phyloP scores from a whole-genome alignment of 2,113 vertebrate species.

The Pachypanchax playfairii region DNA sequence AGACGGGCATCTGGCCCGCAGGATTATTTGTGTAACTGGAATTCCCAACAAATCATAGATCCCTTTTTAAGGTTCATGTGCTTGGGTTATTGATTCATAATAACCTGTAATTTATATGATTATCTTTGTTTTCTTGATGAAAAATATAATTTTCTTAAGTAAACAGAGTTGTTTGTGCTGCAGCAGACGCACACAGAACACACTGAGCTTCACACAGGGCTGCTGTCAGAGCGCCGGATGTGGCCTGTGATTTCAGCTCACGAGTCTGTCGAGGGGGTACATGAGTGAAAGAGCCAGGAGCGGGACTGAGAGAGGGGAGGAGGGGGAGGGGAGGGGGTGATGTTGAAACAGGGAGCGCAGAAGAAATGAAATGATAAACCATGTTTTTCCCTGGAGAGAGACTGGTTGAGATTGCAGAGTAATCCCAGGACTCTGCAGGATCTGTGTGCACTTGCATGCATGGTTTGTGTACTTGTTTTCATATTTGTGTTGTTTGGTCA shows the following conservation, averaged over 20 bases:
- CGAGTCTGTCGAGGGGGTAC: constrained; percentile 73
- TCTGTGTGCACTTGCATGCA: constrained; percentile 48
- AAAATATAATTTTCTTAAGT: no score
- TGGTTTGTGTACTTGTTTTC: constrained; percentile 37
- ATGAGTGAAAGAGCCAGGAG: constrained; percentile 70
- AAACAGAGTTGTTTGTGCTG: constrained; percentile 6
- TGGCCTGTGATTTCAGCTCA: constrained; percentile 70
- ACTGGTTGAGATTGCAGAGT: constrained; percentile 76
- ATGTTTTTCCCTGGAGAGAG: constrained; percentile 65
- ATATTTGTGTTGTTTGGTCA: constrained; percentile 38
- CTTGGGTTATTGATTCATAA: no score
- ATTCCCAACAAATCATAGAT: no score
- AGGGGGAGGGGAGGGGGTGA: constrained; percentile 1
- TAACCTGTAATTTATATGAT: no score
- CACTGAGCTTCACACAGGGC: constrained; percentile 29
- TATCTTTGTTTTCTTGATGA: no score
- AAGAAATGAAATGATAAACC: constrained; percentile 80
- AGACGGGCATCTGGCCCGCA: no score
- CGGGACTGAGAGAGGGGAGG: constrained; percentile 31
- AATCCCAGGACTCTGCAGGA: constrained; percentile 72
- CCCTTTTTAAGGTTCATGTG: no score
- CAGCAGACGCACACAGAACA: constrained; percentile 18
- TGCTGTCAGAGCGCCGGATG: constrained; percentile 62
- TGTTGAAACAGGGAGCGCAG: constrained; percentile 39
- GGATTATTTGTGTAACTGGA: no score